phyloP scores from a whole-genome alignment of 2,113 vertebrate genomes.

The Brienomyrus brachyistius region DNA sequence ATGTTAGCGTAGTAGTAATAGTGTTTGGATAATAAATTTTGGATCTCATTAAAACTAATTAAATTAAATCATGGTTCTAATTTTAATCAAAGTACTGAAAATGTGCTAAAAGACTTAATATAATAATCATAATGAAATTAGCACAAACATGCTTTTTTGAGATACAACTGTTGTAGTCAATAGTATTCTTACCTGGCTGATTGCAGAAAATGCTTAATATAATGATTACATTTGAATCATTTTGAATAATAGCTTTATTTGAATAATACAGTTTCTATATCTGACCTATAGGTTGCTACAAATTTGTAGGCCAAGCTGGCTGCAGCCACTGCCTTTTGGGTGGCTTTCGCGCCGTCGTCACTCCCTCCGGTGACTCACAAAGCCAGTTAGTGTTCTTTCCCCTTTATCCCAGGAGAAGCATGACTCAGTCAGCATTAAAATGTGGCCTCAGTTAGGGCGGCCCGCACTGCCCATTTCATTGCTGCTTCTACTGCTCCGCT shows the following conservation, averaged over 20 bases:
- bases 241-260: not conserved
- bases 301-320: not conserved
- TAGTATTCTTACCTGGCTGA: not conserved
- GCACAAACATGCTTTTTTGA: not conserved
- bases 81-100: not conserved
- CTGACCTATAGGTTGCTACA: not conserved
- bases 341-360: not conserved
- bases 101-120: not conserved
- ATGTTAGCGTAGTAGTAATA: not conserved
- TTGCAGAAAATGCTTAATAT: not conserved
- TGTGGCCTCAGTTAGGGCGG: not conserved
- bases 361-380: slow-evolving; percentile 8
- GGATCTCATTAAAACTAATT: not conserved
- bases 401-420: not conserved
- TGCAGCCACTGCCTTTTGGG: not conserved
- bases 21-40: not conserved
- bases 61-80: not conserved
- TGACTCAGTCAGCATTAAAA: slow-evolving; percentile 11
- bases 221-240: not conserved
- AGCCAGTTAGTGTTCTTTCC: not conserved
- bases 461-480: not conserved
- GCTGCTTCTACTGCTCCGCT: not conserved
- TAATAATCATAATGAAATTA: not conserved
- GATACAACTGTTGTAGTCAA: not conserved
- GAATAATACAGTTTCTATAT: not conserved